Evolutionary conservation across 2,113 vertebrate species (phyloP).

Genomic region (Dolichallabes microphthalmus): DNA sequence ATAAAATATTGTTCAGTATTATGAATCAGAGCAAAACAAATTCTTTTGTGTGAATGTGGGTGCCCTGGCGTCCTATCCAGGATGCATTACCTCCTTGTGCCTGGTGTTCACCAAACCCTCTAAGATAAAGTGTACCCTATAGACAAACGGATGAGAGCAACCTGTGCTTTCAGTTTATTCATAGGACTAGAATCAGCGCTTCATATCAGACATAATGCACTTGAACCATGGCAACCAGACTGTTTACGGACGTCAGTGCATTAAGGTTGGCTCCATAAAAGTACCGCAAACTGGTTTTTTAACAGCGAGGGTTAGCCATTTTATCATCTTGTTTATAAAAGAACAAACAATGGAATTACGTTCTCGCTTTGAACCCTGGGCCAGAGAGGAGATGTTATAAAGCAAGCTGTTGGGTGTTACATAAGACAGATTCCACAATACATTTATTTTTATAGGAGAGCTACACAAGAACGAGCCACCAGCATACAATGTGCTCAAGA

Average conservation of each 20-base stretch:
- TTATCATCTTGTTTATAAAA: slow-evolving; percentile 55
- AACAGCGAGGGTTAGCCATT: slow-evolving; percentile 35
- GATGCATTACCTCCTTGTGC: not conserved
- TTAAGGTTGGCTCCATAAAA: slow-evolving; percentile 19
- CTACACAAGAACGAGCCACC: slow-evolving; percentile 11
- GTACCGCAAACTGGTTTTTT: slow-evolving; percentile 24
- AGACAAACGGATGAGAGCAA: not conserved
- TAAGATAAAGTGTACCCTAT: not conserved
- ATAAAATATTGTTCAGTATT: not conserved
- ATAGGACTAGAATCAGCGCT: not conserved
- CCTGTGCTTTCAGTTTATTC: not conserved
- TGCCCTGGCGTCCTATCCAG: not conserved
- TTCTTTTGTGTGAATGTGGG: not conserved
- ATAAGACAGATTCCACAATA: slow-evolving; percentile 36
- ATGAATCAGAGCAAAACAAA: not conserved
- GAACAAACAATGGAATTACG: slow-evolving; percentile 28
- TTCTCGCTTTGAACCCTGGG: slow-evolving; percentile 35
- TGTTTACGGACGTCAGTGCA: not conserved
- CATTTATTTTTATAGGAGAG: slow-evolving; percentile 17
- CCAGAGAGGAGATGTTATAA: slow-evolving; percentile 38
- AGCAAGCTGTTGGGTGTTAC: slow-evolving; percentile 35
- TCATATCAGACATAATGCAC: not conserved
- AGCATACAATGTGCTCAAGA: not conserved
- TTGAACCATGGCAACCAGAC: slow-evolving; percentile 32
- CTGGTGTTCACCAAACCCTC: not conserved